These are phyloP conservation scores for Acrossocheilus fasciatus DNA, from an alignment of 2,797 vertebrate genomes.

Conservation along the genomic window DNA sequence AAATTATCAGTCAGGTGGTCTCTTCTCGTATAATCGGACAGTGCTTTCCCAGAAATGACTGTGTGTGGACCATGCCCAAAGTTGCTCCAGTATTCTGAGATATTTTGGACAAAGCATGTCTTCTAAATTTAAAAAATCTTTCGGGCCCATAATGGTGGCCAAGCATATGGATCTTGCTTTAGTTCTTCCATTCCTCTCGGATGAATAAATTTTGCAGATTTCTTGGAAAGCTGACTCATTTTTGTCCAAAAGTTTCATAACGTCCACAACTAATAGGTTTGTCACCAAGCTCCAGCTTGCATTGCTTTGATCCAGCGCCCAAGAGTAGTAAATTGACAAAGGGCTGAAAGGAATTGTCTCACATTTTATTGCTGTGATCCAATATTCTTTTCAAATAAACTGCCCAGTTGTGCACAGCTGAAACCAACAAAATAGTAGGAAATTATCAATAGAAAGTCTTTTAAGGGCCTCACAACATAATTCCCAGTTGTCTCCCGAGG, in stretches of 20 bases:
- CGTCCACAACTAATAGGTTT: constrained; percentile 54
- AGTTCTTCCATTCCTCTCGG: constrained; percentile 36
- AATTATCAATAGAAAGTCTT: neutral
- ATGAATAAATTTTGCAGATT: constrained; percentile 49
- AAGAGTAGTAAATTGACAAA: constrained; percentile 38
- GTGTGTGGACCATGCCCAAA: neutral
- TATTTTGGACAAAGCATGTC: constrained; percentile 1
- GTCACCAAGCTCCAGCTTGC: constrained; percentile 59
- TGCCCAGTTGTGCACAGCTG: constrained; percentile 2
- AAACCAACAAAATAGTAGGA: constrained; percentile 17
- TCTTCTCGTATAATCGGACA: neutral
- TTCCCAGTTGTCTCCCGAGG: neutral
- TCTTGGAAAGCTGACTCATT: constrained; percentile 53
- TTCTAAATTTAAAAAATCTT: constrained; percentile 13
- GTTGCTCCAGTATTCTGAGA: neutral
- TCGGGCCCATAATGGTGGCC: neutral
- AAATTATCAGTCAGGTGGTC: neutral
- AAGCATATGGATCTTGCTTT: constrained; percentile 39
- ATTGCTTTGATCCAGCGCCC: constrained; percentile 64
- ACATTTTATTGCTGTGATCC: constrained; percentile 67
- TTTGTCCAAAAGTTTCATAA: constrained; percentile 53
- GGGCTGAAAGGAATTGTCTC: constrained; percentile 41
- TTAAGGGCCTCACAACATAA: constrained; percentile 8
- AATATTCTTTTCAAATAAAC: constrained; percentile 59
- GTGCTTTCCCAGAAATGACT: neutral